phyloP scores from a whole-genome alignment of 2,888 invertebrate species.

The Pristionchus fissidentatus region DNA sequence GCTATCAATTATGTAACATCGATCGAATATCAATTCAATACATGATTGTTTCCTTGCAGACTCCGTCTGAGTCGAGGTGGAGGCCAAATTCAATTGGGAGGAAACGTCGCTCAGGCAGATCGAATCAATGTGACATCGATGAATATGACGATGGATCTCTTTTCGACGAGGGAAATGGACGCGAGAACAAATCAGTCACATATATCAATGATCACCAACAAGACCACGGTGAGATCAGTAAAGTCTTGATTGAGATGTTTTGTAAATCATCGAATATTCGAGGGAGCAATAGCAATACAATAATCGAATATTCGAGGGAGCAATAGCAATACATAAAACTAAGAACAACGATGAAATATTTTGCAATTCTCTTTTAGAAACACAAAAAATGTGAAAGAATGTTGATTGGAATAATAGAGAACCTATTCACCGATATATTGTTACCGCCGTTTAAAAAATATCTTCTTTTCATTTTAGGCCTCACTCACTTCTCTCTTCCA shows the following conservation, averaged over 20 bases:
- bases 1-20: background rate
- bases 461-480: conserved; percentile 37
- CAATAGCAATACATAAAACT: too few relatives aligned
- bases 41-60: too few relatives aligned
- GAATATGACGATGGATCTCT: conserved; percentile 2
- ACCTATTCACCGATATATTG: background rate
- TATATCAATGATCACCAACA: conserved; percentile 44
- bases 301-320: too few relatives aligned
- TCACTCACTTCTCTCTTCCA: conserved; percentile 43
- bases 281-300: too few relatives aligned
- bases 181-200: conserved; percentile 37
- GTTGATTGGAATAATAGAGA: too few relatives aligned
- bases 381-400: too few relatives aligned
- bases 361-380: too few relatives aligned
- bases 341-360: too few relatives aligned
- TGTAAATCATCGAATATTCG: background rate
- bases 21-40: background rate
- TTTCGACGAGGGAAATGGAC: conserved; percentile 36
- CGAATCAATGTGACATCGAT: conserved; percentile 39
- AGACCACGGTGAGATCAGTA: conserved; percentile 40
- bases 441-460: background rate
- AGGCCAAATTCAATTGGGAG: conserved; percentile 35
- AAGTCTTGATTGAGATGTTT: background rate
- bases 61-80: conserved; percentile 37
- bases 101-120: background rate